Evolutionary conservation across 1,140 invertebrate species (phyloP).

Genomic region (Pissodes strobi): DNA sequence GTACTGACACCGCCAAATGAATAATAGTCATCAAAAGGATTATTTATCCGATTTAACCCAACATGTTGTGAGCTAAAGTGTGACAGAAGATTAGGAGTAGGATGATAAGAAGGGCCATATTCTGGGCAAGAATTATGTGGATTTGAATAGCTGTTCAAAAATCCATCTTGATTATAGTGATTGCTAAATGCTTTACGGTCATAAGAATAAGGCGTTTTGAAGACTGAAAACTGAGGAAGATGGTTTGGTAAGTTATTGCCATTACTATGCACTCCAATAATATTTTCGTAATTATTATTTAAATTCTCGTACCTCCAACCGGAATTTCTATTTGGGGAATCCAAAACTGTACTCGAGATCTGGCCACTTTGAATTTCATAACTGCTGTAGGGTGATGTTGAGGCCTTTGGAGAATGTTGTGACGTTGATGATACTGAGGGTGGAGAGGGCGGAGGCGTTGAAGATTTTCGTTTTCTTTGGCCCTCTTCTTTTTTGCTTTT

Average conservation of each 20-base stretch:
- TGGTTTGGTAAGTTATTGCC: no score
- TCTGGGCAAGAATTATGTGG: no score
- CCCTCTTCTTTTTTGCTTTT: conserved; percentile 28
- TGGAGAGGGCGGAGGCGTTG: conserved; percentile 22
- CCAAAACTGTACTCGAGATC: conserved; percentile 41
- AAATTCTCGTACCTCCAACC: conserved; percentile 40
- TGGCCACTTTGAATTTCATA: conserved; percentile 39
- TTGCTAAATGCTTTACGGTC: conserved; percentile 12
- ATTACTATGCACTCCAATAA: conserved; percentile 1
- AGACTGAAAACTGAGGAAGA: conserved; percentile 34
- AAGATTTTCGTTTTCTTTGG: conserved; percentile 27
- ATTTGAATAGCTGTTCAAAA: conserved; percentile 7
- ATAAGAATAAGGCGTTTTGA: conserved; percentile 23
- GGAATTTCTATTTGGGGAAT: conserved; percentile 19
- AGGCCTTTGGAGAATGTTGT: no score
- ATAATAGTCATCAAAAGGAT: conserved; percentile 40
- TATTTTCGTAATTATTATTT: conserved; percentile 25
- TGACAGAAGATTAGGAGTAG: no score
- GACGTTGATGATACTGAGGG: conserved; percentile 19
- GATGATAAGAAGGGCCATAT: no score
- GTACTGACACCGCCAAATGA: conserved; percentile 6
- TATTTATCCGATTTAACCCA: conserved; percentile 23
- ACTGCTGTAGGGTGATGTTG: neutral
- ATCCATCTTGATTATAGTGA: conserved; percentile 17
- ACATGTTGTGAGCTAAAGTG: no score